Percentiles rank a stretch among this genome's conserved stretches.
phyloP scores from a whole-genome alignment of 2,888 invertebrate species.

The Xanthorhoe spadicearia region DNA sequence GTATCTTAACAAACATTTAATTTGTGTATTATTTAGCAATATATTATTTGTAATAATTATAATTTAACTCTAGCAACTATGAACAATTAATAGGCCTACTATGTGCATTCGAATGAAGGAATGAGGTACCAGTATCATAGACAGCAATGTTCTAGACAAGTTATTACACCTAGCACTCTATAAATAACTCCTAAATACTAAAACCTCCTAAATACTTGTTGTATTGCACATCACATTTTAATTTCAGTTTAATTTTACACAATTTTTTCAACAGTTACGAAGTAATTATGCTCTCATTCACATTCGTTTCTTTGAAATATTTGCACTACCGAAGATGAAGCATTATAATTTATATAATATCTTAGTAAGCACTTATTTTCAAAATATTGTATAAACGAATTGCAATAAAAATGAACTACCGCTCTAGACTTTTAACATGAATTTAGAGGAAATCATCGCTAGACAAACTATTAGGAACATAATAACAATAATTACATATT shows the following conservation, averaged over 20 bases:
- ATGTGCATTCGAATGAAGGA: constrained; percentile 56
- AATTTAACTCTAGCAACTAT: constrained; percentile 78
- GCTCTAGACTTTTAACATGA: constrained; percentile 53
- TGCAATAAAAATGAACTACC: constrained; percentile 41
- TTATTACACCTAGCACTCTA: constrained; percentile 16
- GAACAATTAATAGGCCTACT: constrained; percentile 61
- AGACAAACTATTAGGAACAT: constrained; percentile 82
- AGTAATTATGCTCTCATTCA: not conserved
- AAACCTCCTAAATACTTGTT: constrained; percentile 53
- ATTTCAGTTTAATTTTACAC: constrained; percentile 25
- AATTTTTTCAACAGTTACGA: constrained; percentile 11
- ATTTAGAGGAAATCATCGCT: constrained; percentile 66
- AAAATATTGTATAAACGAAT: constrained; percentile 37
- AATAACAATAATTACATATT: constrained; percentile 77
- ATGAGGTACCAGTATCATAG: constrained; percentile 59
- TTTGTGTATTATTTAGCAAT: constrained; percentile 81
- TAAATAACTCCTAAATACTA: constrained; percentile 17
- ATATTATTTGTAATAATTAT: constrained; percentile 83
- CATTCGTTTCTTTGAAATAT: constrained; percentile 13
- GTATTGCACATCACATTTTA: constrained; percentile 74
- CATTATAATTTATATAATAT: constrained; percentile 12
- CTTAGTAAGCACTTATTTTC: constrained; percentile 24
- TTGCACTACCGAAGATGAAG: constrained; percentile 36
- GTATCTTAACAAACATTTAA: constrained; percentile 83
- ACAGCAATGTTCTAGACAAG: constrained; percentile 47